Base-by-base conservation (phyloP, 1,140 invertebrate species). In the Dufourea novaeangliae region DNA sequence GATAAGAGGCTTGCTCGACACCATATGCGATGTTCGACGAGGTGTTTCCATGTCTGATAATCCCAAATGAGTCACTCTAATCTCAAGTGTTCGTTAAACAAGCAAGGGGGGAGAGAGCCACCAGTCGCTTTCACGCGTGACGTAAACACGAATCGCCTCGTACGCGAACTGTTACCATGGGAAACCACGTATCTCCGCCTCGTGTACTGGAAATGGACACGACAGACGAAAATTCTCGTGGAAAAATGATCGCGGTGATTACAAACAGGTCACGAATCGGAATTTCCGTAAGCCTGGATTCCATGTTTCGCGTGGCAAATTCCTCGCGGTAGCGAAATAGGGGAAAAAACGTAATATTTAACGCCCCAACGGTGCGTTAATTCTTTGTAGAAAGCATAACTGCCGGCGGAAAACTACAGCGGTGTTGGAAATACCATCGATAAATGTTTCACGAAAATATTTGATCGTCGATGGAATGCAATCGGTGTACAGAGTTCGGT, bases 1-100 rank as follows among this genome's bases (percentile, higher is more conserved):
- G 54, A 70, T 50, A 34, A 46, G 11, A 59, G 39, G 17, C n/a
- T 7, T 27, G 27, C 22, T 46, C 57, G 54, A 27, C 59, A 37
- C 44, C 82, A 80, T 75, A 76, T 80, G 82, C 73, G 44, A 72
- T 11, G 22, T 20, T 32, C 44, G 59, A 64, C n/a, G 50, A 29
- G 66, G 61, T 50, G 22, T 72, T 72, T 34, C 57, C 66, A 29
- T 29, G 70, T 54, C n/a, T 69, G 87, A 87, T 89, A 88, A 88
- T 88, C 88, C 79, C 59, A 73, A 41, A 68, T 68, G 85, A 85
- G 84, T 85, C 79, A 78, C 86, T 87, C 81, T 87, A 85, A 85
- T 86, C 86, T 87, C 86, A 86, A 88, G 84, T 87, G 82, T 87
- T 89, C 79, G 59, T 80, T 85, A 88, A 88, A 88, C 86, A 88